phyloP scores from a whole-genome alignment of 2,888 invertebrate genomes.

The Noctua comes region DNA sequence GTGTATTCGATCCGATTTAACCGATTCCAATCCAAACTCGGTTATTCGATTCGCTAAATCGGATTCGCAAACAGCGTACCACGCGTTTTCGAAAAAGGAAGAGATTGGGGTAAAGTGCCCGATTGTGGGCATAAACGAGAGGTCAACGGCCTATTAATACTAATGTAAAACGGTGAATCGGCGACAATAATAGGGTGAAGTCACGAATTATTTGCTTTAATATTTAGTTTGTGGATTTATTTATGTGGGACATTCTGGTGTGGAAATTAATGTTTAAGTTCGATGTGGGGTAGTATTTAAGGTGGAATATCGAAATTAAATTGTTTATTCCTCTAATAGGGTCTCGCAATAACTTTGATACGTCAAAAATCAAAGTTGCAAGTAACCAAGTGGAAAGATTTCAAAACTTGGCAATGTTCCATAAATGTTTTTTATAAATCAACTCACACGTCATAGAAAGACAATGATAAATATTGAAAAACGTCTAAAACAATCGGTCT shows the following conservation, averaged over 20 bases:
- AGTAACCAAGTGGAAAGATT: not conserved
- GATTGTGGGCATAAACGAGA: slow-evolving; percentile 68
- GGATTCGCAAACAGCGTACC: slow-evolving; percentile 72
- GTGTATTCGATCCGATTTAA: slow-evolving; percentile 59
- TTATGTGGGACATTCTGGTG: slow-evolving; percentile 16
- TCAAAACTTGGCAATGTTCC: not conserved
- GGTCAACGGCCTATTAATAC: slow-evolving; percentile 79
- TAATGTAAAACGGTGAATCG: slow-evolving; percentile 67
- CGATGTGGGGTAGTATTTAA: not conserved
- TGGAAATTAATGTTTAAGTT: not conserved
- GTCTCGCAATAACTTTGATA: not conserved
- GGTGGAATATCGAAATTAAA: not conserved
- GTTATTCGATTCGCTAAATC: slow-evolving; percentile 67
- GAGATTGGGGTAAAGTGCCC: slow-evolving; percentile 71
- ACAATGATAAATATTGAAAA: not conserved
- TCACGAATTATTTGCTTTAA: slow-evolving; percentile 51
- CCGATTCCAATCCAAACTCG: slow-evolving; percentile 66
- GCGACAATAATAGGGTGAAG: slow-evolving; percentile 66
- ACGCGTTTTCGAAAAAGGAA: slow-evolving; percentile 78
- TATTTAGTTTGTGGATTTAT: slow-evolving; percentile 38
- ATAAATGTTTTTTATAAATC: not conserved
- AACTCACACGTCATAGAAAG: not conserved
- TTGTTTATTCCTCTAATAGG: not conserved
- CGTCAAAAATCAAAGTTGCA: not conserved
- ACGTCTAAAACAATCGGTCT: not conserved